phyloP scores from a whole-genome alignment of 2,888 invertebrate genomes.

The Anthrax anthrax region DNA sequence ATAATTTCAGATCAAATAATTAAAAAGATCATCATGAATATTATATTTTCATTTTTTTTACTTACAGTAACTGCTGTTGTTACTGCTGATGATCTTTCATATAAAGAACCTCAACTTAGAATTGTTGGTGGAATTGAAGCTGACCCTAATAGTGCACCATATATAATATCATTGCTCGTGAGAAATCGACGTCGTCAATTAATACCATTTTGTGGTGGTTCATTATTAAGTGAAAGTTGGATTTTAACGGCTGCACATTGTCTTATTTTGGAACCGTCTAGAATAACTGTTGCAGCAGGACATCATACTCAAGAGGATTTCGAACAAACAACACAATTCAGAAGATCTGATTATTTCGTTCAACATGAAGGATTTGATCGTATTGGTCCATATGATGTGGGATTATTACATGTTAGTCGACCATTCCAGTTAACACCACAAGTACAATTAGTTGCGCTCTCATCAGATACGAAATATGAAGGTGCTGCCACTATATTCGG shows the following conservation, averaged over 20 bases:
- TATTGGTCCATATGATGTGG: conserved; percentile 12
- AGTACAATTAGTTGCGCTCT: conserved; percentile 7
- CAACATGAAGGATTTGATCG: conserved; percentile 6
- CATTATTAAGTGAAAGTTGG: conserved; percentile 10
- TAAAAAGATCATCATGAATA: too few species aligned
- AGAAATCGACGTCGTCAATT: not conserved
- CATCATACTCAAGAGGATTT: conserved; percentile 3
- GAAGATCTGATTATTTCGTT: conserved; percentile 2
- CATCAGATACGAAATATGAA: not conserved
- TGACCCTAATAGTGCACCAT: conserved; percentile 31
- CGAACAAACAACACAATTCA: conserved; percentile 2
- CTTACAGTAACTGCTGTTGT: too few species aligned
- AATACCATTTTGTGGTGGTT: conserved; percentile 9
- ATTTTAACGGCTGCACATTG: conserved; percentile 14
- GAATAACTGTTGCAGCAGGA: conserved; percentile 7
- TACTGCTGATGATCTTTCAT: too few species aligned
- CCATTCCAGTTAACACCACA: conserved; percentile 8
- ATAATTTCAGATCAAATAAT: too few species aligned
- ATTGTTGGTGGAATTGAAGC: conserved; percentile 31
- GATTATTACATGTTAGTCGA: conserved; percentile 6
- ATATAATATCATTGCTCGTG: conserved; percentile 27
- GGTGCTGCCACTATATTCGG: conserved; percentile 9
- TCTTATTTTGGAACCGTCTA: conserved; percentile 4
- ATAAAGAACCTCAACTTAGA: not conserved
- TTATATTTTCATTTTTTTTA: too few species aligned